Percentiles rank a stretch among this genome's conserved stretches.
Evolutionary conservation across 1,140 invertebrate genomes (phyloP).

Genomic region (Pseudoatta argentina): DNA sequence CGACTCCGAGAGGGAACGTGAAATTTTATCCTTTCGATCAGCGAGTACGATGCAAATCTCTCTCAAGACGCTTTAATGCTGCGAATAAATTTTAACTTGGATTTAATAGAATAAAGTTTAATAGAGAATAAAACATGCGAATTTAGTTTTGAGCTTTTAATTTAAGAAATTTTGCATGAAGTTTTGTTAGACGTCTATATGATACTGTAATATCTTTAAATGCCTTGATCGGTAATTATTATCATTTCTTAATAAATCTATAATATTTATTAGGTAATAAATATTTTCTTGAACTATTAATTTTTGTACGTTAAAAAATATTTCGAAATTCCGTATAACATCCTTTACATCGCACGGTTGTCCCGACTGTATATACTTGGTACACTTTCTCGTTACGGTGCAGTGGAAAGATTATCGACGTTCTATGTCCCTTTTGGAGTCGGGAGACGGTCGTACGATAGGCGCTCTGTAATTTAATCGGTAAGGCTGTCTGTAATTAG

Average conservation of each 20-base stretch:
- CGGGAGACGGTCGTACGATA: slow-evolving; percentile 15
- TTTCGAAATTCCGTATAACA: neutral
- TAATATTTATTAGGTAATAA: neutral
- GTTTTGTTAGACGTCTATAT: neutral
- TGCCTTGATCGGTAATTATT: too few relatives aligned
- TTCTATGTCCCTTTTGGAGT: slow-evolving; percentile 1
- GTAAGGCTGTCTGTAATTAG: slow-evolving; percentile 51
- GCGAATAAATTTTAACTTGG: neutral
- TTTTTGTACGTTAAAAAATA: neutral
- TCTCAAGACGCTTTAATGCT: neutral
- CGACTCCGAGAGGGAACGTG: slow-evolving; percentile 44
- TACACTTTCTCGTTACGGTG: neutral
- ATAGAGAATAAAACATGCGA: neutral
- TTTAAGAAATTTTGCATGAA: neutral
- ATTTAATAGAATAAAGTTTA: neutral
- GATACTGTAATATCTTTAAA: neutral
- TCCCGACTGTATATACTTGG: too few relatives aligned
- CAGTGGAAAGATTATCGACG: slow-evolving; percentile 36
- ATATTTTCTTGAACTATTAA: neutral
- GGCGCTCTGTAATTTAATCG: slow-evolving; percentile 49
- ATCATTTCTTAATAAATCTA: neutral
- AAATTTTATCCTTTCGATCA: slow-evolving; percentile 34
- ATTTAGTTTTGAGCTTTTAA: neutral
- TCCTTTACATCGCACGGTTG: neutral
- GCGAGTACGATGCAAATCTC: neutral